Evolutionary conservation across 2,888 invertebrate species (phyloP), one percentile per base, ranked within the genome.

Genomic region (Teleiodes luculella): DNA sequence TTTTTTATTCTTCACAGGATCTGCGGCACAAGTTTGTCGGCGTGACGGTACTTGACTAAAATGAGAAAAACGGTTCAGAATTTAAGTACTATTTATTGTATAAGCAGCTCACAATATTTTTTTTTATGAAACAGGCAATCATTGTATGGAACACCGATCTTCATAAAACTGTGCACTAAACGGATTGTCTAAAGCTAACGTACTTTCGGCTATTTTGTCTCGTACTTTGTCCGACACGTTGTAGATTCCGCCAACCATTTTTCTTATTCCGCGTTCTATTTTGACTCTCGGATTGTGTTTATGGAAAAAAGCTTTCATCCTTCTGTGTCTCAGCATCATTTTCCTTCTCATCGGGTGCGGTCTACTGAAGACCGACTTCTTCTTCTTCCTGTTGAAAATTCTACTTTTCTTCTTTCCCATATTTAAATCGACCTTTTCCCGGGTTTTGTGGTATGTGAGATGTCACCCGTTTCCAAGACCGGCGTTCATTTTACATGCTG

Each of bases 111-210:
- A 35, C 35, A 14, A 37, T 14, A 18, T 10, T 24, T 24, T 24
- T 20, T 43, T 43, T 28, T n/a, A 10, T 3, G 18, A 3, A 10
- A 8, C 24, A 20, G 35, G 11, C 2, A 43, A 24, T 60, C 62
- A 84, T 56, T 82, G 80, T 33, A 85, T 78, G 4, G 33, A 58
- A 66, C 83, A 85, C 8, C 80, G 67, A 52, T 84, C 84, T 68
- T 78, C 75, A 18, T 85, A 85, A 46, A 85, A 84, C n/a, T 80
- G 81, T 0, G 72, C 74, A 55, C 75, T 76, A 39, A 85, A 84
- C 0, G 83, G 81, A 14, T 83, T 83, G 37, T 83, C 78, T 30
- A 84, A 52, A 0, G 78, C 78, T 59, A 83, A 35, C 0, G 82
- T 80, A 33, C 77, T 83, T 30, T 81, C 81, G 0, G 81, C 80